Conservation (phyloP, 2,113 vertebrate species). For the Daubentonia madagascariensis region DNA sequence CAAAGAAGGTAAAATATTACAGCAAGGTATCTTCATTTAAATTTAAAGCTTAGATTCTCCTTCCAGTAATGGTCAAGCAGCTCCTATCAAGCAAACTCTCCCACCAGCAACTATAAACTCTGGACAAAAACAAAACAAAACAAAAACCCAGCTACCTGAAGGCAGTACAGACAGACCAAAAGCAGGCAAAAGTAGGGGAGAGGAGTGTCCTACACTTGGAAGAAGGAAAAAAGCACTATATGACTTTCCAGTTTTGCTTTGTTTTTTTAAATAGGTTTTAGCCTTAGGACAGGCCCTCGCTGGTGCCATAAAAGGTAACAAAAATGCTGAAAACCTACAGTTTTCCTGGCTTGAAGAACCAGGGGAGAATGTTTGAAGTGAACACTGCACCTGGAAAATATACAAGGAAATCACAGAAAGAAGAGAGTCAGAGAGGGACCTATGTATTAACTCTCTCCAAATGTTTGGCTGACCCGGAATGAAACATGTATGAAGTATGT, state of each 20-base stretch:
- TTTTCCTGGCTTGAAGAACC: background rate
- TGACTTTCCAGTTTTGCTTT: background rate
- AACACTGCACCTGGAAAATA: background rate
- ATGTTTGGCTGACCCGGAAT: background rate
- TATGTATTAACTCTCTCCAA: background rate
- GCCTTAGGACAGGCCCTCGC: background rate
- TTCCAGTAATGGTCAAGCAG: constrained; percentile 21
- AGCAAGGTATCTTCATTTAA: constrained; percentile 51
- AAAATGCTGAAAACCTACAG: background rate
- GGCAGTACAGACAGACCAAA: background rate
- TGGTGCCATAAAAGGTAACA: background rate
- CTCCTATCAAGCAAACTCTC: background rate
- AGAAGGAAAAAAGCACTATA: background rate
- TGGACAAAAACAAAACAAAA: constrained; percentile 36
- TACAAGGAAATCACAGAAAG: background rate
- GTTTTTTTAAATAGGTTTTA: background rate
- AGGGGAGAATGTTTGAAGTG: background rate
- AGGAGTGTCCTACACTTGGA: background rate
- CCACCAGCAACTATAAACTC: background rate
- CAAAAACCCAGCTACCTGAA: background rate
- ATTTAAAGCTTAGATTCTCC: constrained; percentile 44
- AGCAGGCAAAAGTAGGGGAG: background rate
- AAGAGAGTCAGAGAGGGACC: background rate
- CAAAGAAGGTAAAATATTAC: constrained; percentile 70
- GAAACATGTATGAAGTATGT: background rate